phyloP scores from a whole-genome alignment of 2,797 vertebrate species.

The Hyperoplus immaculatus region DNA sequence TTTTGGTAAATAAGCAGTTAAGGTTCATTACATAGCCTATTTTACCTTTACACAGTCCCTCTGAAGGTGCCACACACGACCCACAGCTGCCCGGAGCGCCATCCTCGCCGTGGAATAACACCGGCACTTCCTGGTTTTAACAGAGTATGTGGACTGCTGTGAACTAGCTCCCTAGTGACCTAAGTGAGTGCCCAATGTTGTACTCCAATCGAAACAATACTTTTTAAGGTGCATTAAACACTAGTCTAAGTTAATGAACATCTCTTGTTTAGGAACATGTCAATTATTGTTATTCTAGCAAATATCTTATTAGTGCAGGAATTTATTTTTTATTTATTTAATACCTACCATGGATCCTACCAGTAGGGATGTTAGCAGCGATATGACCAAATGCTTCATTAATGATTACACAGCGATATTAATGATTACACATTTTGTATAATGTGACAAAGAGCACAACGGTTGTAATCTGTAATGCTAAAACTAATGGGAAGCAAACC shows the following conservation, averaged over 20 bases:
- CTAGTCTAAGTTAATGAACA: background rate
- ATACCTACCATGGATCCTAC: background rate
- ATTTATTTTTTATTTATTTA: background rate
- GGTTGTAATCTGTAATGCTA: background rate
- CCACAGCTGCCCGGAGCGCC: conserved; percentile 39
- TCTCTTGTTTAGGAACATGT: background rate
- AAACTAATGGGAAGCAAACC: background rate
- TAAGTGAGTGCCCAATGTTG: background rate
- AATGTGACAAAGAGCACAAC: background rate
- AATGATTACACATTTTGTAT: background rate
- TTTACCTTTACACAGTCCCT: conserved; percentile 55
- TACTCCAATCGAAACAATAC: background rate
- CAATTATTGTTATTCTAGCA: background rate
- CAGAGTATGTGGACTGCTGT: background rate
- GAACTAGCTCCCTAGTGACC: background rate
- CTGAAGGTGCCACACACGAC: conserved; percentile 32
- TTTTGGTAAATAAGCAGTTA: background rate
- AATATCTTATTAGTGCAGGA: background rate
- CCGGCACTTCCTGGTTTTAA: conserved; percentile 53
- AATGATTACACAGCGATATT: too few species aligned
- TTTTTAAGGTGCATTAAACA: background rate
- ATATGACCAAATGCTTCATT: background rate
- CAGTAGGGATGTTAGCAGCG: background rate
- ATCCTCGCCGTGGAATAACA: conserved; percentile 21
- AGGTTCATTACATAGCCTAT: too few species aligned